A percentile compares a stretch with the other conserved stretches of the same genome.
These are phyloP conservation scores for Aphelocoma californica DNA, from an alignment of 2,797 vertebrate genomes.

Conservation along the genomic window DNA sequence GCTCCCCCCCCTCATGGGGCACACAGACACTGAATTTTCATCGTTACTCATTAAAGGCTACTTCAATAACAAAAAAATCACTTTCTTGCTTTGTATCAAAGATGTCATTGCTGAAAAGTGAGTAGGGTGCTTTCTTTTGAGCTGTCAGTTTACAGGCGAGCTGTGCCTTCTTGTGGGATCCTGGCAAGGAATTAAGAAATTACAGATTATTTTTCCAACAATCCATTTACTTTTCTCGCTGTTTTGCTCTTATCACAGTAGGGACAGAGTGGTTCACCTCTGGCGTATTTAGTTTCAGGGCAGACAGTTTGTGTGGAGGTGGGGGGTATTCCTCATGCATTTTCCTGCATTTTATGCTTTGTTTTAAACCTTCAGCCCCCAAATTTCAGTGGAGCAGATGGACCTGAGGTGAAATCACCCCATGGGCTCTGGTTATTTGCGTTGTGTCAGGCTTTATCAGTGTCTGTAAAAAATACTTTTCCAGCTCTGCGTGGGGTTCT, in stretches of 20 bases:
- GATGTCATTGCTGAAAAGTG: not conserved
- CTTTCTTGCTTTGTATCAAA: not conserved
- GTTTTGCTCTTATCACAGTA: not conserved
- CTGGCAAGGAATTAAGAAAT: not conserved
- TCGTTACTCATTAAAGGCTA: not conserved
- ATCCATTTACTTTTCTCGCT: not conserved
- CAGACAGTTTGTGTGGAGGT: not conserved
- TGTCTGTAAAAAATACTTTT: not conserved
- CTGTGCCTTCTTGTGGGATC: not conserved
- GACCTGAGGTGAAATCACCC: not conserved
- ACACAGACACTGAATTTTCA: not conserved
- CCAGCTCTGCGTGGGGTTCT: not conserved
- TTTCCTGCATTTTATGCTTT: not conserved
- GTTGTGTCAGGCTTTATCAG: not conserved
- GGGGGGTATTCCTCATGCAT: not conserved
- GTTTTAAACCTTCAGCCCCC: not conserved
- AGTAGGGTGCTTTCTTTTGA: not conserved
- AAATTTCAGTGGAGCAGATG: not conserved
- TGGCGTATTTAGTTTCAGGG: not conserved
- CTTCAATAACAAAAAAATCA: not conserved
- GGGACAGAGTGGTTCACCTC: not conserved
- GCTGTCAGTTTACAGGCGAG: not conserved
- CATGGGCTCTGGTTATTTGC: not conserved
- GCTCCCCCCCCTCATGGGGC: rapidly evolving
- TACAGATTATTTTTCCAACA: not conserved